Evolutionary conservation across 2,888 invertebrate species (phyloP), one percentile per base, ranked within the genome.

Genomic region (Macrosoma leucophasiata): DNA sequence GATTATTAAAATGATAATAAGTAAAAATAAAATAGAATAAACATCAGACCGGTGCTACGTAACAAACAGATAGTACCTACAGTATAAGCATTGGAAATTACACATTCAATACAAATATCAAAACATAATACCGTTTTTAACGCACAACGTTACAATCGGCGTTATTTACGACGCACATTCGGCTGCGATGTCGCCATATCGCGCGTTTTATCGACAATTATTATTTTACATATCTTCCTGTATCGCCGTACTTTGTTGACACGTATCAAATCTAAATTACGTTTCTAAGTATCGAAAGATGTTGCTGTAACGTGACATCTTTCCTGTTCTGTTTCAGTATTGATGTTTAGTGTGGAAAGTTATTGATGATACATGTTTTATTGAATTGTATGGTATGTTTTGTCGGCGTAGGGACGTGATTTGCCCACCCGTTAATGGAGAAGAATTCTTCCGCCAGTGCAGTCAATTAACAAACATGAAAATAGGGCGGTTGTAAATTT

Each of bases 151-250:
- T 45, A 51, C 50, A 46, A 26, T 62, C 65, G 50, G 49, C 51
- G 45, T 58, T 62, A 56, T 56, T 58, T 62, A 62, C 58, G 60
- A 65, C 59, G 33, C 30, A 36, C 20, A 37, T 32, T 31, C 30
- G 12, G 29, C 36, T 39, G 23, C 50, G 42, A 50, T 48, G 49
- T 41, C 52, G 45, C 53, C 44, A 52, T 48, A 49, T 42, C 50
- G 48, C 43, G 54, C 44, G 49, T 59, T 71, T 74, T 69, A 69
- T 71, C 62, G 72, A 64, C 68, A 65, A 62, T 71, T 68, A 69
- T 62, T 58, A 65, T 73, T 71, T 65, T 55, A 59, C 67, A 63
- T 71, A 58, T 66, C 73, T 73, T 71, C 71, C 72, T 68, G 57
- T 56, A 61, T 54, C 45, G 61, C 59, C 52, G 34, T 55, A 57